Percentiles rank a stretch among this genome's conserved stretches.
Evolutionary conservation across 2,888 invertebrate species (phyloP).

Genomic region (Nemapogon koenigi): DNA sequence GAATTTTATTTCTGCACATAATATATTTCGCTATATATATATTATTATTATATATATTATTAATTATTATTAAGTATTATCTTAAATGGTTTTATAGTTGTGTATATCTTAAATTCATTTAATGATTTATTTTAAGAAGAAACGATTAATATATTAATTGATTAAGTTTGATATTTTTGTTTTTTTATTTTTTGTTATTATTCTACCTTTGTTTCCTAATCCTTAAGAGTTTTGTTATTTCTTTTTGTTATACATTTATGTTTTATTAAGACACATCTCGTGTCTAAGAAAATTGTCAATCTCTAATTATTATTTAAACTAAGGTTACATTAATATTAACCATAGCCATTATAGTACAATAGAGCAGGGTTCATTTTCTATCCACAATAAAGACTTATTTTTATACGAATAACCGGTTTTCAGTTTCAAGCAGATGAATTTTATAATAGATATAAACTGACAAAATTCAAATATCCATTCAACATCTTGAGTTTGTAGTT

Average conservation of each 20-base stretch:
- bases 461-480: slow-evolving; percentile 45
- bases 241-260: slow-evolving; percentile 25
- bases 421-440: slow-evolving; percentile 50
- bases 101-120: slow-evolving; percentile 65
- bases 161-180: slow-evolving; percentile 60
- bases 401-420: slow-evolving; percentile 64
- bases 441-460: slow-evolving; percentile 17
- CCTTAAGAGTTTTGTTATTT: slow-evolving; percentile 36
- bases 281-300: slow-evolving; percentile 52
- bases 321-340: slow-evolving; percentile 63
- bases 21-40: slow-evolving; percentile 62
- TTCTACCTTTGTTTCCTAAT: slow-evolving; percentile 36
- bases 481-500: slow-evolving; percentile 46
- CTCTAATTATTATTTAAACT: slow-evolving; percentile 34
- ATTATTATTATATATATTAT: slow-evolving; percentile 60
- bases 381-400: slow-evolving; percentile 64
- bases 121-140: slow-evolving; percentile 64
- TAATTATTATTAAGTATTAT: slow-evolving; percentile 65
- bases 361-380: slow-evolving; percentile 66
- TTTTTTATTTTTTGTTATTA: slow-evolving; percentile 47
- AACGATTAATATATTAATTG: slow-evolving; percentile 65
- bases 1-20: slow-evolving; percentile 67
- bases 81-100: slow-evolving; percentile 63
- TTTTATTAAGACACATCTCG: slow-evolving; percentile 22
- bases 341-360: slow-evolving; percentile 60